These are phyloP conservation scores for Drosophila helvetica DNA, from an alignment of 2,888 invertebrate species.

Conservation along the genomic window DNA sequence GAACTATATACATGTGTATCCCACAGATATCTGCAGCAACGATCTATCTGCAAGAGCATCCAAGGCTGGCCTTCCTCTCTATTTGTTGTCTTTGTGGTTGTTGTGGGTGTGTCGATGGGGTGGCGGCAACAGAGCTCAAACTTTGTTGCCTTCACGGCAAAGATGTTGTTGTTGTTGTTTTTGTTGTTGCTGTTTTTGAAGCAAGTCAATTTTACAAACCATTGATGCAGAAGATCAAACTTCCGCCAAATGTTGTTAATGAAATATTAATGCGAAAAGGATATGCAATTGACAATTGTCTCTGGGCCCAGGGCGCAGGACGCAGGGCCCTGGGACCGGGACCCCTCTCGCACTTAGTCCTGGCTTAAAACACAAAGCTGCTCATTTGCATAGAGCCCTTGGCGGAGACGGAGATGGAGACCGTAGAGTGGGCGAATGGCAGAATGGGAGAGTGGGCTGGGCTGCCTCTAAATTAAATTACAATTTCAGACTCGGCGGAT, in stretches of 20 bases:
- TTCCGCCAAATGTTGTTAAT: slow-evolving; percentile 81
- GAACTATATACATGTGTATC: no score
- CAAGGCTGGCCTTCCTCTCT: not conserved
- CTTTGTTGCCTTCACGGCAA: slow-evolving; percentile 56
- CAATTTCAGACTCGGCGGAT: slow-evolving; percentile 65
- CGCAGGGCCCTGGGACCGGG: no score
- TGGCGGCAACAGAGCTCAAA: slow-evolving; percentile 32
- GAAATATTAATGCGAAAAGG: slow-evolving; percentile 81
- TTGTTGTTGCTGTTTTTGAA: slow-evolving; percentile 15
- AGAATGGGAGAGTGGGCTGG: slow-evolving; percentile 23
- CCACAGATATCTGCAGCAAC: no score
- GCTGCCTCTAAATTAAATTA: slow-evolving; percentile 76
- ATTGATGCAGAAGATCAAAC: slow-evolving; percentile 84
- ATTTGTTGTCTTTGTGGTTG: not conserved
- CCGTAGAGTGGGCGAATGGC: slow-evolving; percentile 9
- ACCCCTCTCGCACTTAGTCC: slow-evolving; percentile 22
- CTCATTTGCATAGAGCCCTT: slow-evolving; percentile 70
- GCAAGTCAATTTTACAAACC: slow-evolving; percentile 83
- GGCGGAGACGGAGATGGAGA: slow-evolving; percentile 39
- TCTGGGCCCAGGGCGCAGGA: not conserved
- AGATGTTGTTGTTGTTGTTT: slow-evolving; percentile 30
- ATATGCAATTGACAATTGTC: slow-evolving; percentile 82
- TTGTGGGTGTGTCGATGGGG: slow-evolving; percentile 1
- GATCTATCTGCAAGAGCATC: not conserved
- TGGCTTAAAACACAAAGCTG: slow-evolving; percentile 58